phyloP scores from a whole-genome alignment of 1,140 invertebrate species.

The Drosophila melanica region DNA sequence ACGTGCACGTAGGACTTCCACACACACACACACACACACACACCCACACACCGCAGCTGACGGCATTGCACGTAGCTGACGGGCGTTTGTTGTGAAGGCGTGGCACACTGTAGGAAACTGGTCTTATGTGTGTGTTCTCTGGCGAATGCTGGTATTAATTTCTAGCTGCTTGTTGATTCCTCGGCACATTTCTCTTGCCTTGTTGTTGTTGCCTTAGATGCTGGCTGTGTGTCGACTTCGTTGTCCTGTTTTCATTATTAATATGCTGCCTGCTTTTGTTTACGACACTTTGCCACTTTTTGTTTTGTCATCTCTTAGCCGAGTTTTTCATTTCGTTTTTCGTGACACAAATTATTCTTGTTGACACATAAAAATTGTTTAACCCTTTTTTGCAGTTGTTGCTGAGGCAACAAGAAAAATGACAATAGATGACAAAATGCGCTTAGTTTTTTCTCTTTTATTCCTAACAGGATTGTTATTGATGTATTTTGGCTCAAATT shows the following conservation, averaged over 20 bases:
- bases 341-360: slow-evolving; percentile 79
- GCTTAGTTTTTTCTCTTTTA: slow-evolving; percentile 25
- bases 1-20: slow-evolving; percentile 42
- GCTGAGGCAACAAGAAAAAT: slow-evolving; percentile 61
- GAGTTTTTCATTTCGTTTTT: slow-evolving; percentile 45
- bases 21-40: not conserved
- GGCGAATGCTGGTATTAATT: slow-evolving; percentile 56
- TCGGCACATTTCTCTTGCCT: slow-evolving; percentile 12
- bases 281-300: slow-evolving; percentile 37
- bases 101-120: not conserved
- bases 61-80: slow-evolving; percentile 39
- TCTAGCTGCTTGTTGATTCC: slow-evolving; percentile 56
- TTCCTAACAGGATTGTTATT: slow-evolving; percentile 34
- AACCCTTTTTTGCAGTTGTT: slow-evolving; percentile 60
- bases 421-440: slow-evolving; percentile 72
- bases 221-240: slow-evolving; percentile 10
- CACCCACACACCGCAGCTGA: not conserved
- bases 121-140: not conserved
- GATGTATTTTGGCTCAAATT: slow-evolving; percentile 70
- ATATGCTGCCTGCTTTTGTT: slow-evolving; percentile 59
- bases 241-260: slow-evolving; percentile 71
- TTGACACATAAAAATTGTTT: slow-evolving; percentile 80
- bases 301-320: slow-evolving; percentile 60
- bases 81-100: slow-evolving; percentile 1
- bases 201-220: slow-evolving; percentile 30